Conservation (phyloP, 2,113 vertebrate genomes). For the Vanacampus margaritifer region DNA sequence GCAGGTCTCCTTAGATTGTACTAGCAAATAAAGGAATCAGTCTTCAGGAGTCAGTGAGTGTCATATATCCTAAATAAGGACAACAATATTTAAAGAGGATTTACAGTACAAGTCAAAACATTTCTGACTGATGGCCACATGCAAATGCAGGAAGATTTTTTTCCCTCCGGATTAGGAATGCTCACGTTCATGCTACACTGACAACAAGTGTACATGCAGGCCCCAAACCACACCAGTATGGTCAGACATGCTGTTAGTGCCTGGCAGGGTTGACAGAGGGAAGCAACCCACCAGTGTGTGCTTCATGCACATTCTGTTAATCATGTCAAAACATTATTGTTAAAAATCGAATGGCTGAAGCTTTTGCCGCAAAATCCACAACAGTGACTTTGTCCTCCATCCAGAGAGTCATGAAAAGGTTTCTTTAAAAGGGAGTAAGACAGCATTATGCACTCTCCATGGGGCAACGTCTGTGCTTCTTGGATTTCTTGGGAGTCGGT, state of each 20-base stretch:
- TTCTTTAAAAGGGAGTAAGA: constrained; percentile 49
- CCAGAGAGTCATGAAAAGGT: constrained; percentile 54
- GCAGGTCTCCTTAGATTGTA: neutral
- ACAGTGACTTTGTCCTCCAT: constrained; percentile 27
- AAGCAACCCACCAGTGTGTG: constrained; percentile 24
- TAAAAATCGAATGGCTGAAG: constrained; percentile 35
- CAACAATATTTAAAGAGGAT: neutral
- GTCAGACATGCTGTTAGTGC: constrained; percentile 53
- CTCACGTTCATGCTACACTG: constrained; percentile 51
- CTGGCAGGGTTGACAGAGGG: constrained; percentile 41
- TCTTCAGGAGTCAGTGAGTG: neutral
- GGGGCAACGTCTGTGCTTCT: constrained; percentile 55
- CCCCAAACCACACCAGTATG: constrained; percentile 62
- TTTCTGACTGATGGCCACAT: neutral
- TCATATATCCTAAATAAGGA: neutral
- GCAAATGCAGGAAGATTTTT: neutral
- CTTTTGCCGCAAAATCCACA: constrained; percentile 20
- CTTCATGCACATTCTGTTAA: constrained; percentile 4
- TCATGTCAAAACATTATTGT: constrained; percentile 20
- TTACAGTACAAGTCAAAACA: neutral
- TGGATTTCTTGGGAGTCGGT: constrained; percentile 56
- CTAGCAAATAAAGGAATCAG: neutral
- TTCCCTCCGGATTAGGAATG: constrained; percentile 50
- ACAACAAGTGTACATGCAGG: constrained; percentile 55
- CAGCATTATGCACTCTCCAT: constrained; percentile 50